These are phyloP conservation scores for Eupelmus urozonus DNA, from an alignment of 2,888 invertebrate species.

Conservation along the genomic window DNA sequence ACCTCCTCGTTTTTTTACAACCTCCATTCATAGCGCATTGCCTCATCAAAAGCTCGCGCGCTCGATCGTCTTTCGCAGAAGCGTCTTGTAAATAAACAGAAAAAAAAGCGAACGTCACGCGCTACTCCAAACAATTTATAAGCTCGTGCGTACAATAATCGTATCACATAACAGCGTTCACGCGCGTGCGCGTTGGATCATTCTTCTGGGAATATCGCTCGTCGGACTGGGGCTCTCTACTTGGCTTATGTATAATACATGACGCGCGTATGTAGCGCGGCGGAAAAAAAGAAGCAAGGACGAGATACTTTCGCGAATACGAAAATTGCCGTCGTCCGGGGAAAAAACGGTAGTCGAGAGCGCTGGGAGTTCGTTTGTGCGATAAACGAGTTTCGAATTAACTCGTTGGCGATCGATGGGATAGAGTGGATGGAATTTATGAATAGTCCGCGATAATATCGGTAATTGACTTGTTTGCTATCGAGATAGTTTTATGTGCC, in stretches of 20 bases:
- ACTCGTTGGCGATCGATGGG: no score
- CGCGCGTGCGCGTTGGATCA: background rate
- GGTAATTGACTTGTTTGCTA: background rate
- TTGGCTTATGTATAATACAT: no score
- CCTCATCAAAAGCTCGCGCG: background rate
- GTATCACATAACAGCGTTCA: conserved; percentile 28
- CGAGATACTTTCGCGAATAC: conserved; percentile 16
- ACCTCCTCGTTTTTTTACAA: background rate
- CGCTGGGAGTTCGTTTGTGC: no score
- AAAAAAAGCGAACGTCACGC: background rate
- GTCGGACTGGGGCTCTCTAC: no score
- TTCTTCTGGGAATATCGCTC: conserved; percentile 21
- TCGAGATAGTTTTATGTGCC: background rate
- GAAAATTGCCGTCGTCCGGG: background rate
- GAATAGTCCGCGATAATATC: no score
- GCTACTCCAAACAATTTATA: conserved; percentile 1
- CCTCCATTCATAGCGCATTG: background rate
- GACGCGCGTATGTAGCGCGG: no score
- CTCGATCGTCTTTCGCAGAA: background rate
- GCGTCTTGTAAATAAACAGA: background rate
- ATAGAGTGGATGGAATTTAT: no score
- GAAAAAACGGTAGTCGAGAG: no score
- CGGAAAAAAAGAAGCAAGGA: no score
- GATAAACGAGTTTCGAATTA: no score
- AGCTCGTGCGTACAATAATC: conserved; percentile 17